Evolutionary conservation across 2,888 invertebrate genomes (phyloP).

Genomic region (Anticlea derivata): DNA sequence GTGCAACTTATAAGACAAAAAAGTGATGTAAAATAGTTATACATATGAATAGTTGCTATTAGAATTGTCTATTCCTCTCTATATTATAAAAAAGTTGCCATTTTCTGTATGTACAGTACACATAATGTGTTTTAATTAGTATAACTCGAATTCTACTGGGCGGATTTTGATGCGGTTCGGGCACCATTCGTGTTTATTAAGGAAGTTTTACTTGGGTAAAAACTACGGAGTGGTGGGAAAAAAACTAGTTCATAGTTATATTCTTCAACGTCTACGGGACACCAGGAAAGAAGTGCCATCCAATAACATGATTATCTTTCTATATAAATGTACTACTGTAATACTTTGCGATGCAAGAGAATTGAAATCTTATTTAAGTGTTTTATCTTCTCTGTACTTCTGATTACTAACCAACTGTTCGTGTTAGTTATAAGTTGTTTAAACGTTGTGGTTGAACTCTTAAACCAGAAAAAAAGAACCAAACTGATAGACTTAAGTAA

Average conservation of each 20-base stretch:
- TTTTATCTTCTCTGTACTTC: conserved; percentile 59
- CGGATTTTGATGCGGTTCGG: neutral
- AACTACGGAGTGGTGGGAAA: neutral
- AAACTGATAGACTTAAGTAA: conserved; percentile 55
- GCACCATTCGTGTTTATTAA: neutral
- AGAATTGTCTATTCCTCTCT: neutral
- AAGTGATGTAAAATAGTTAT: conserved; percentile 75
- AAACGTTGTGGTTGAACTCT: conserved; percentile 39
- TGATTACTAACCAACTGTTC: conserved; percentile 23
- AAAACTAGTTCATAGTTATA: conserved; percentile 7
- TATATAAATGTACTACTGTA: conserved; percentile 66
- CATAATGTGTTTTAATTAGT: neutral
- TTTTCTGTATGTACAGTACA: neutral
- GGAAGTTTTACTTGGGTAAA: neutral
- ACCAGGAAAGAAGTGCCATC: conserved; percentile 74
- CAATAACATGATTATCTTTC: conserved; percentile 65
- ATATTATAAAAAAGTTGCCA: neutral
- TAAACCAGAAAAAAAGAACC: conserved; percentile 67
- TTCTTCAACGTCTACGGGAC: conserved; percentile 41
- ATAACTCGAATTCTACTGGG: neutral
- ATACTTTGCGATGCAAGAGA: conserved; percentile 83
- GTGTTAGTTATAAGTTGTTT: conserved; percentile 23
- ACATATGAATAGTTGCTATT: conserved; percentile 22
- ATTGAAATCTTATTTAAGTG: conserved; percentile 78
- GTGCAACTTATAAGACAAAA: conserved; percentile 68